These are phyloP conservation scores for Heliconius erato DNA, from an alignment of 2,888 invertebrate species.

Conservation along the genomic window DNA sequence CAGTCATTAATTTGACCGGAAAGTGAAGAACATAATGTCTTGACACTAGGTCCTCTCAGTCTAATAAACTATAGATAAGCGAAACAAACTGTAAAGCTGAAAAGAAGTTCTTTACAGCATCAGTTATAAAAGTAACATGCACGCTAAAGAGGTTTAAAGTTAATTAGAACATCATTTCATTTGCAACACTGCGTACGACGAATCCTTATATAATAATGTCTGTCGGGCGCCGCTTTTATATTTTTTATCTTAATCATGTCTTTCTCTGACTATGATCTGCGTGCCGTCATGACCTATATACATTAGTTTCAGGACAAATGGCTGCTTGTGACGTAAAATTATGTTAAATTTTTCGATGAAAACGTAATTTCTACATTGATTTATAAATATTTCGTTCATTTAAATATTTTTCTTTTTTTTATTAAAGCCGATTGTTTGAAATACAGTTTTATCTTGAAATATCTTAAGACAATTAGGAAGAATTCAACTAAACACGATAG, in stretches of 20 bases:
- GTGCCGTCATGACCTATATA: slow-evolving; percentile 59
- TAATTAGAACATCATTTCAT: slow-evolving; percentile 56
- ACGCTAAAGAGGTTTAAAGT: slow-evolving; percentile 38
- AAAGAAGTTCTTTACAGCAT: background rate
- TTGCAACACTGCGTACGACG: slow-evolving; percentile 67
- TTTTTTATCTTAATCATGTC: slow-evolving; percentile 74
- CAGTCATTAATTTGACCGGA: background rate
- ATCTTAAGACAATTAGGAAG: background rate
- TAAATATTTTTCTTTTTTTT: background rate
- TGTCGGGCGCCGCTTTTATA: slow-evolving; percentile 76
- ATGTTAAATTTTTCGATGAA: background rate
- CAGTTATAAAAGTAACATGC: background rate
- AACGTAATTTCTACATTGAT: background rate
- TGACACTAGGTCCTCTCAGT: background rate
- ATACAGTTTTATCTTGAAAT: background rate
- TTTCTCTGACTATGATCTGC: slow-evolving; percentile 64
- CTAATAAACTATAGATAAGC: background rate
- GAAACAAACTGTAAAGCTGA: background rate
- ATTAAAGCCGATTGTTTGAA: background rate
- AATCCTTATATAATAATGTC: slow-evolving; percentile 65
- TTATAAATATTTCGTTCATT: background rate
- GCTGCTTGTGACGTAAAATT: background rate
- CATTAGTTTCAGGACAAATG: slow-evolving; percentile 19
- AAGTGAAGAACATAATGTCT: background rate
- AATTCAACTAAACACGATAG: too few species aligned